Evolutionary conservation across 2,797 vertebrate species (phyloP).

Genomic region (Thaleichthys pacificus): DNA sequence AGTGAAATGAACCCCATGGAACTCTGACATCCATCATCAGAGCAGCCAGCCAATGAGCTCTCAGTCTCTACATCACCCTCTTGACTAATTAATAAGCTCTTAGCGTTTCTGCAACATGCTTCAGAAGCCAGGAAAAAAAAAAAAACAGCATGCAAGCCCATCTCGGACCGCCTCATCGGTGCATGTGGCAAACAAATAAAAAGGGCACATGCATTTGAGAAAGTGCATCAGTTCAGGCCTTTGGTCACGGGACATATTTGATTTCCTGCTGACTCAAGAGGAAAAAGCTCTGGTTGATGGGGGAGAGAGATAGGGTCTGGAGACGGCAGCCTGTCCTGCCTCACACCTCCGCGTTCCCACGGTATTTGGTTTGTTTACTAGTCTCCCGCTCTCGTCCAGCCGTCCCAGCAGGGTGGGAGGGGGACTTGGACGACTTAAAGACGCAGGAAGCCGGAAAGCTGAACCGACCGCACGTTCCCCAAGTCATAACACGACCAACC

Average conservation of each 20-base stretch:
- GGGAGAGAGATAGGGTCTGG: conserved; percentile 35
- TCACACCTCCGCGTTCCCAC: conserved; percentile 74
- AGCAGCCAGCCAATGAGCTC: conserved; percentile 12
- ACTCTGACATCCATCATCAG: conserved; percentile 18
- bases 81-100: too few relatives aligned
- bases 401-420: conserved; percentile 10
- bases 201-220: conserved; percentile 44
- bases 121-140: conserved; percentile 4
- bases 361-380: conserved; percentile 77
- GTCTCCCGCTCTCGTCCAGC: conserved; percentile 14
- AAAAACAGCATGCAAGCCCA: too few relatives aligned
- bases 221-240: conserved; percentile 51
- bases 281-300: conserved; percentile 62
- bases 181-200: conserved; percentile 58
- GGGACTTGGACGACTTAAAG: conserved; percentile 20
- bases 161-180: conserved; percentile 18
- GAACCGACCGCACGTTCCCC: conserved; percentile 32
- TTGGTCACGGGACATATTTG: conserved; percentile 55
- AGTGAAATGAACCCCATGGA: conserved; percentile 21
- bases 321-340: conserved; percentile 65
- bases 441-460: conserved; percentile 21
- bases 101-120: too few relatives aligned
- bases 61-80: background rate
- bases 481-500: conserved; percentile 50
- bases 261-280: conserved; percentile 76